These are phyloP conservation scores for Tolmerus cingulatus DNA, from an alignment of 2,888 invertebrate genomes.

Conservation along the genomic window DNA sequence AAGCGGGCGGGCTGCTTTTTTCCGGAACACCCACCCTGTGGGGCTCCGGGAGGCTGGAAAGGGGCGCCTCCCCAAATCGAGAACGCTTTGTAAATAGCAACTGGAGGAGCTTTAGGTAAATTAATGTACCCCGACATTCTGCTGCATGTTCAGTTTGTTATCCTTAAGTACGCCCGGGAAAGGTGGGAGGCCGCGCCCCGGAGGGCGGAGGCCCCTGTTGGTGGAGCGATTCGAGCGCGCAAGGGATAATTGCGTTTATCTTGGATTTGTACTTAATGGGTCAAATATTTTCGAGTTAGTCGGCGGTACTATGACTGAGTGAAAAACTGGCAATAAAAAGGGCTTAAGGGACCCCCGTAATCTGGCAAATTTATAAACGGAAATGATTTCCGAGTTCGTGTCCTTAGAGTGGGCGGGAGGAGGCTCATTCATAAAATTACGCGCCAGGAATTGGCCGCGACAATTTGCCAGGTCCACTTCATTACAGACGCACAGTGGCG, in stretches of 20 bases:
- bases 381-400: background rate
- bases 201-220: background rate
- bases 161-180: background rate
- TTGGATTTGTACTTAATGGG: slow-evolving; percentile 4
- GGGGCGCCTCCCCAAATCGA: background rate
- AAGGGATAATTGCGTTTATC: slow-evolving; percentile 1
- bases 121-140: slow-evolving; percentile 18
- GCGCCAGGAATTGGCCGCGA: background rate
- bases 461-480: background rate
- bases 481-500: background rate
- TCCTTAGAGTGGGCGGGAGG: background rate
- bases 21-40: background rate
- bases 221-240: background rate
- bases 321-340: background rate
- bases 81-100: slow-evolving; percentile 14
- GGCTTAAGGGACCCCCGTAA: background rate
- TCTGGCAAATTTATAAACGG: background rate
- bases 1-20: slow-evolving; percentile 12
- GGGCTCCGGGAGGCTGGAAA: background rate
- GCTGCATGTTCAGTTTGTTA: slow-evolving; percentile 30
- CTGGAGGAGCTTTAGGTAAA: slow-evolving; percentile 12
- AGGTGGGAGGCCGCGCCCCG: background rate
- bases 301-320: background rate
- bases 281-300: background rate
- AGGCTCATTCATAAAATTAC: background rate